phyloP scores from a whole-genome alignment of 2,888 invertebrate genomes.

The Drosophila infuscata region DNA sequence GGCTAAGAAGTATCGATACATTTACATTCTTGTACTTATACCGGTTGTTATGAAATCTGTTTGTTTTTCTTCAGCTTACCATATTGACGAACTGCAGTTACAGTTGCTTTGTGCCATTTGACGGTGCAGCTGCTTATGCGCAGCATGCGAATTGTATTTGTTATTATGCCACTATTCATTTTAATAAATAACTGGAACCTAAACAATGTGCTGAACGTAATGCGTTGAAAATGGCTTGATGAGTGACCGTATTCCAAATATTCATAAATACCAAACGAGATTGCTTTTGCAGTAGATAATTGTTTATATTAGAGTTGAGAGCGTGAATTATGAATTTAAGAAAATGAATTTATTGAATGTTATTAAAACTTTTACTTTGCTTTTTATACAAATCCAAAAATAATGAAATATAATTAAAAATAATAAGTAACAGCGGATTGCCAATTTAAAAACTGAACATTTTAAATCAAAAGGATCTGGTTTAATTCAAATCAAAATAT shows the following conservation, averaged over 20 bases:
- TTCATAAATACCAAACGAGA: constrained; percentile 9
- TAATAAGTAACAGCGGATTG: background rate
- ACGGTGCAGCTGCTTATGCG: constrained; percentile 23
- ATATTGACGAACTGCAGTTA: constrained; percentile 51
- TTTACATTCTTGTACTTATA: background rate
- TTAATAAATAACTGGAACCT: constrained; percentile 17
- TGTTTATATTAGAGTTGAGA: background rate
- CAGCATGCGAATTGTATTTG: constrained; percentile 41
- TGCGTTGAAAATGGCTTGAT: background rate
- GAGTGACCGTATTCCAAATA: constrained; percentile 23
- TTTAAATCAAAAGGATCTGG: background rate
- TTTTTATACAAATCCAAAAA: background rate
- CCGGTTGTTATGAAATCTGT: constrained; percentile 62
- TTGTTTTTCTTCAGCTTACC: constrained; percentile 33
- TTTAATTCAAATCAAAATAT: constrained; percentile 4
- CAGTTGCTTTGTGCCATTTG: constrained; percentile 21
- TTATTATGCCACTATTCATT: constrained; percentile 54
- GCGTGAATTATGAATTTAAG: background rate
- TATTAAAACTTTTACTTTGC: background rate
- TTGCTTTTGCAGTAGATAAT: background rate
- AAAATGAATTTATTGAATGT: background rate
- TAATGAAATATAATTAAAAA: too few relatives aligned
- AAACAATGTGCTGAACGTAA: constrained; percentile 1
- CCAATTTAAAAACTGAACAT: background rate
- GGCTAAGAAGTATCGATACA: constrained; percentile 52